Conservation (phyloP, 1,140 invertebrate genomes). For the Gonioctena quinquepunctata region DNA sequence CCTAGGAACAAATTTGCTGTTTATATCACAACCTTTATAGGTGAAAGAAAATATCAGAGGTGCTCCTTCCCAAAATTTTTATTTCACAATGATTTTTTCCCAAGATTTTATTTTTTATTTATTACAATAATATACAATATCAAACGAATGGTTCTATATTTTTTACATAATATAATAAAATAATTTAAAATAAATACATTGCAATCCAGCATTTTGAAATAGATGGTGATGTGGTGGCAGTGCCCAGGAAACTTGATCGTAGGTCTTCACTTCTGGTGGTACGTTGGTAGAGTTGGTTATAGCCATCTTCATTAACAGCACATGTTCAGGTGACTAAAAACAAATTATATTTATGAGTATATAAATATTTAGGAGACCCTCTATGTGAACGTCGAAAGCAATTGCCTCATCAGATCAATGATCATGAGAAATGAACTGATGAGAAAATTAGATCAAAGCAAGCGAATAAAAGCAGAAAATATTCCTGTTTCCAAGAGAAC, state of each 20-base stretch:
- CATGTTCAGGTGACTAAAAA: conserved; percentile 36
- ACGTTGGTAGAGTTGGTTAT: not conserved
- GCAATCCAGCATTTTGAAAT: not conserved
- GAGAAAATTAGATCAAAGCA: too few relatives aligned
- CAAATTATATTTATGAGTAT: not conserved
- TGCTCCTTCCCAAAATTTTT: not conserved
- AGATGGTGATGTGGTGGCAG: conserved; percentile 1
- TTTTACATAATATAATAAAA: conserved; percentile 16
- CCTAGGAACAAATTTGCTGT: too few relatives aligned
- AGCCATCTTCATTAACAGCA: conserved; percentile 28
- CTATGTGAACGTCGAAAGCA: not conserved
- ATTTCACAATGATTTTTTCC: not conserved
- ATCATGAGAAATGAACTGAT: too few relatives aligned
- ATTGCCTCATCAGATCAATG: too few relatives aligned
- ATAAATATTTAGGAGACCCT: too few relatives aligned
- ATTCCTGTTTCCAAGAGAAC: too few relatives aligned
- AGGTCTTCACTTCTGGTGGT: conserved; percentile 16
- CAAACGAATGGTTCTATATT: conserved; percentile 8
- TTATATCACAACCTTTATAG: too few relatives aligned
- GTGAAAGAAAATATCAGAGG: too few relatives aligned
- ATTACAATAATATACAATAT: conserved; percentile 10
- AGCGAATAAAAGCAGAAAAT: too few relatives aligned
- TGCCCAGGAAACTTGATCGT: conserved; percentile 10
- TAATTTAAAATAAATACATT: conserved; percentile 24
- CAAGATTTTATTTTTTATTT: conserved; percentile 7